A percentile compares a stretch with the other conserved stretches of the same genome.
phyloP scores from a whole-genome alignment of 2,113 vertebrate species.

The Plestiodon gilberti region DNA sequence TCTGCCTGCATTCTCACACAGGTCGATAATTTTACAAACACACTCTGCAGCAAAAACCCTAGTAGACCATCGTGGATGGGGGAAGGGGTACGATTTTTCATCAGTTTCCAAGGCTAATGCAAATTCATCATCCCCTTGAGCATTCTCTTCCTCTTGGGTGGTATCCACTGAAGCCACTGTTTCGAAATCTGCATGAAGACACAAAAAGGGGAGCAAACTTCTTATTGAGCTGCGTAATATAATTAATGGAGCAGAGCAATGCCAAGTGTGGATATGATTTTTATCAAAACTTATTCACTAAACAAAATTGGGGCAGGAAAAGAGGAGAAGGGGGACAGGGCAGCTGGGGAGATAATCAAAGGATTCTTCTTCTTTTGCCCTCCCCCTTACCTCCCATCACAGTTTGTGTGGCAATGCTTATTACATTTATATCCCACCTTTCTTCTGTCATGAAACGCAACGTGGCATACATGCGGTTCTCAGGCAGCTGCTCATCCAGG shows the following conservation, averaged over 20 bases:
- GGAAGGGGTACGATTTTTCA: constrained; percentile 81
- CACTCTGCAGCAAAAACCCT: constrained; percentile 91
- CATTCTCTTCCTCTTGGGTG: constrained; percentile 84
- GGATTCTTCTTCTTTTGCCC: not conserved
- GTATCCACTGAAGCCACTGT: constrained; percentile 75
- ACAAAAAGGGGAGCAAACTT: not conserved
- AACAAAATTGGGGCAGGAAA: too few species aligned
- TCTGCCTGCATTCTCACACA: constrained; percentile 79
- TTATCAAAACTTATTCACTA: too few species aligned
- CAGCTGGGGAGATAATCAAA: not conserved
- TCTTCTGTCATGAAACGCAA: too few species aligned
- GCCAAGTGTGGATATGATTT: too few species aligned
- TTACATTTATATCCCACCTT: too few species aligned
- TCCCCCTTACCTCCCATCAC: not conserved
- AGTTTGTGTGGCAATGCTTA: not conserved
- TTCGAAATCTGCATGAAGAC: constrained; percentile 73
- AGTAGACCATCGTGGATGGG: constrained; percentile 89
- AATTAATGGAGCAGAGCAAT: not conserved
- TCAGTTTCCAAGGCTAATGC: constrained; percentile 76
- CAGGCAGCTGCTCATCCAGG: too few species aligned
- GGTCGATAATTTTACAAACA: constrained; percentile 87
- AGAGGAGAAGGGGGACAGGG: not conserved
- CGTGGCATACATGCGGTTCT: too few species aligned
- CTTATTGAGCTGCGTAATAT: not conserved
- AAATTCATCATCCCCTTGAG: constrained; percentile 82